Evolutionary conservation across 2,797 vertebrate genomes (phyloP), one percentile per base, ranked within the genome.

Genomic region (Rhyacichthys aspro): DNA sequence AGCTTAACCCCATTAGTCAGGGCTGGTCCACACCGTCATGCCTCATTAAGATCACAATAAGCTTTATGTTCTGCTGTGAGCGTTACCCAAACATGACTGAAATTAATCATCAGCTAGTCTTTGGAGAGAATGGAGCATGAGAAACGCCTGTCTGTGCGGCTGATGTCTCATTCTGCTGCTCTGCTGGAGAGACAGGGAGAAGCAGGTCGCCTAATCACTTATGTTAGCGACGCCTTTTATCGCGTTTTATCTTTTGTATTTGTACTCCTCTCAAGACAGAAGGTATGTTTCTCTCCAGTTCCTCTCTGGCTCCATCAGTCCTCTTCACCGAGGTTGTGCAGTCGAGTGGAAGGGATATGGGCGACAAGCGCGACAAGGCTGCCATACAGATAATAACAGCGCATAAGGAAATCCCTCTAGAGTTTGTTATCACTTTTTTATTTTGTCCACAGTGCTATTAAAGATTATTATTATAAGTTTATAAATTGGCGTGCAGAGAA

Each of bases 1-100:
- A 65, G 77, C 42, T 67, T 73, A 78, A 81, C 74, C 74, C 55
- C 44, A 85, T 88, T 86, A 82, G 83, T 85, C 74, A 78, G 59
- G 74, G 75, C 76, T 79, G 70, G 59, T 84, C 37, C 66, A 64
- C 70, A 66, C 59, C 81, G 84, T 83, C 82, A 78, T 2, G 74
- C 79, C 73, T 86, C 86, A 88, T 89, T 88, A 82, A 45, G 58
- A 64, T 57, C 63, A 84, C 82, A 87, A 84, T 80, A 74, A 67
- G 62, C 58, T 83, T 84, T 70, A 76, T 54, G 79, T 74, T 72
- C 66, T 42, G 44, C 63, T 73, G 53, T 50, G 58, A 37, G 57
- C 45, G 9, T 66, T 69, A 56, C 9, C 12, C 70, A 82, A 82
- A 76, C 70, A 47, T 70, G 76, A 84, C 37, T 78, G 75, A 86